Evolutionary conservation across 2,797 vertebrate genomes (phyloP).

Genomic region (Bovichtus diacanthus): DNA sequence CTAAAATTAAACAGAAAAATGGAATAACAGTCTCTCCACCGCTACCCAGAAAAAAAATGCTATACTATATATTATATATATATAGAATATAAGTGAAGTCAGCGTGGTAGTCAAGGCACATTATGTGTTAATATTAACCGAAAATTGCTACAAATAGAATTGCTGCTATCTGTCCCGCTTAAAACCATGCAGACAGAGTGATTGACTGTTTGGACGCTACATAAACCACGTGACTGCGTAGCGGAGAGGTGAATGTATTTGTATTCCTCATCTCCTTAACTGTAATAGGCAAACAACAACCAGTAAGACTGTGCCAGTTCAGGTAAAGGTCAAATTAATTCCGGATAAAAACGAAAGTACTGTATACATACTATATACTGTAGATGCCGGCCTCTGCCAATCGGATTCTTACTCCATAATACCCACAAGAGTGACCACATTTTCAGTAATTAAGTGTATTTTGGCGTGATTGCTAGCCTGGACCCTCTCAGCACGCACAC

Average conservation of each 20-base stretch:
- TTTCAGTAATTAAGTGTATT: conserved; percentile 72
- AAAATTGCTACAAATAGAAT: no score
- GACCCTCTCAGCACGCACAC: conserved; percentile 76
- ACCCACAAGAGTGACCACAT: conserved; percentile 52
- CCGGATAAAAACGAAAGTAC: conserved; percentile 1
- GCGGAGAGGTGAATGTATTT: conserved; percentile 51
- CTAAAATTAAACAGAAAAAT: no score
- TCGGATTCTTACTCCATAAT: conserved; percentile 49
- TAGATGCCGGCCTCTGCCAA: conserved; percentile 30
- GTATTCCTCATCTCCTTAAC: conserved; percentile 35
- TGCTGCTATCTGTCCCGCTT: no score
- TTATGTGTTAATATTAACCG: no score
- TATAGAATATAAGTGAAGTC: no score
- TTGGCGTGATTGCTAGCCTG: conserved; percentile 67
- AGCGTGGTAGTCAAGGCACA: no score
- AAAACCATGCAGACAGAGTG: no score
- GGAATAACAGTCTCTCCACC: no score
- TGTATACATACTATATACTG: conserved; percentile 20
- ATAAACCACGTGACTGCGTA: no score
- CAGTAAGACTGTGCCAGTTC: background rate
- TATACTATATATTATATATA: no score
- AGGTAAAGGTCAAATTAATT: conserved; percentile 2
- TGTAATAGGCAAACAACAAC: background rate
- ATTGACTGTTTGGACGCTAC: no score
- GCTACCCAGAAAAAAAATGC: no score